Evolutionary conservation across 2,888 invertebrate species (phyloP).

Genomic region (Orthonevra nobilis): DNA sequence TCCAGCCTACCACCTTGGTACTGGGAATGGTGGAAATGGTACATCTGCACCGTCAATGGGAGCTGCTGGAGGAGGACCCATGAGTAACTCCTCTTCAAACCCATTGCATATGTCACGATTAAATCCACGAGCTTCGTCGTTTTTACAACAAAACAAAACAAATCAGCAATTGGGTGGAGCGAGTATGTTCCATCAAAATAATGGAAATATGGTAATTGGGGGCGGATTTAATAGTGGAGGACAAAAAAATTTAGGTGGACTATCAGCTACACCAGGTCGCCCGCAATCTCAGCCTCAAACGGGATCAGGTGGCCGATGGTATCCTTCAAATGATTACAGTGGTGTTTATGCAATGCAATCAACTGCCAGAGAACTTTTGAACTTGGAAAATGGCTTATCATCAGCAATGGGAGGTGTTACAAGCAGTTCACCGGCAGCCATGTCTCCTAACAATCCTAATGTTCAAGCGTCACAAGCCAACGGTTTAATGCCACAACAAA

Average conservation of each 20-base stretch:
- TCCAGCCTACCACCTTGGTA: slow-evolving; percentile 71
- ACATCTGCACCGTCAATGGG: slow-evolving; percentile 50
- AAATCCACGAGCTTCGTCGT: slow-evolving; percentile 91
- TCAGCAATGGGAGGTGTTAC: slow-evolving; percentile 74
- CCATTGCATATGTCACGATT: slow-evolving; percentile 84
- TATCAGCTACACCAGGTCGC: slow-evolving; percentile 72
- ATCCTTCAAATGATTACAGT: slow-evolving; percentile 73
- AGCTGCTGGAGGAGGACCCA: slow-evolving; percentile 39
- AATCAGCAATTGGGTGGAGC: slow-evolving; percentile 70
- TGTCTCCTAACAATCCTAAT: slow-evolving; percentile 79
- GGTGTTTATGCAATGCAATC: slow-evolving; percentile 73
- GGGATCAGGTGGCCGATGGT: slow-evolving; percentile 63
- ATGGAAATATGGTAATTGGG: slow-evolving; percentile 66
- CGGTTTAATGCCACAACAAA: slow-evolving; percentile 70
- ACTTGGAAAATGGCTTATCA: slow-evolving; percentile 77
- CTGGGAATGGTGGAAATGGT: slow-evolving; percentile 58
- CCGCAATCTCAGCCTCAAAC: slow-evolving; percentile 77
- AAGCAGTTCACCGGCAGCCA: slow-evolving; percentile 78
- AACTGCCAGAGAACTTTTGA: slow-evolving; percentile 76
- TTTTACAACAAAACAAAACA: slow-evolving; percentile 80
- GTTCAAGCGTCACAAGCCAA: slow-evolving; percentile 70
- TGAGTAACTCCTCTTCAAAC: slow-evolving; percentile 74
- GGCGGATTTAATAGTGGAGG: slow-evolving; percentile 70
- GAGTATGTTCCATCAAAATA: slow-evolving; percentile 73
- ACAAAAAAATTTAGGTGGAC: slow-evolving; percentile 44